phyloP scores from a whole-genome alignment of 2,113 vertebrate genomes.

The Trematocara stigmaticum region DNA sequence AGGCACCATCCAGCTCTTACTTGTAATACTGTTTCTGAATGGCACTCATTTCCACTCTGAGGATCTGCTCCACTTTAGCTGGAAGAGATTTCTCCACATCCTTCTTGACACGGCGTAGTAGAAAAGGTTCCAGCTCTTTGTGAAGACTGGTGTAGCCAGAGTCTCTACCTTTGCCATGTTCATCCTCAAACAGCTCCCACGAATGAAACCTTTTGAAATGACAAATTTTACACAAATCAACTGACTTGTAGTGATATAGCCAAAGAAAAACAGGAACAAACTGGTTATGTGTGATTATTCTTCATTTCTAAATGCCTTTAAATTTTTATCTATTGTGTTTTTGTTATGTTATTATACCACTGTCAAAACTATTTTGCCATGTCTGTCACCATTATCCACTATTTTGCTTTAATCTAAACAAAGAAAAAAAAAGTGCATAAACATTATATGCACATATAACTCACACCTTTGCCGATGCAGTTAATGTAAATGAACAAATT shows the following conservation, averaged over 20 bases:
- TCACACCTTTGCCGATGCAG: not conserved
- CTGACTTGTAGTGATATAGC: not conserved
- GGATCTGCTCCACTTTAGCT: slow-evolving; percentile 97
- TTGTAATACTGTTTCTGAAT: slow-evolving; percentile 99
- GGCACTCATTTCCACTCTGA: slow-evolving; percentile 97
- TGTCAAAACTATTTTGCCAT: not conserved
- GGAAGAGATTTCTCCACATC: slow-evolving; percentile 98
- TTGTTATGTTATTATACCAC: not conserved
- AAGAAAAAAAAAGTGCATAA: not conserved
- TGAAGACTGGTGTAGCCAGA: slow-evolving; percentile 96
- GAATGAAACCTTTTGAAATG: slow-evolving; percentile 84
- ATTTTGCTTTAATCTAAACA: not conserved
- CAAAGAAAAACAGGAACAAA: not conserved
- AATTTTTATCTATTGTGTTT: not conserved
- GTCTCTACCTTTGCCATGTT: slow-evolving; percentile 94
- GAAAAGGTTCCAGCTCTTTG: slow-evolving; percentile 95
- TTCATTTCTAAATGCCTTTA: not conserved
- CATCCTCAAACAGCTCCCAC: slow-evolving; percentile 97
- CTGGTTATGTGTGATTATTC: not conserved
- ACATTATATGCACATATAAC: not conserved
- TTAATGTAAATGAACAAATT: not conserved
- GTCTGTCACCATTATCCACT: not conserved
- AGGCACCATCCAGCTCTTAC: slow-evolving; percentile 69
- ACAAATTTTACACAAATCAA: not conserved
- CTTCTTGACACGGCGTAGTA: slow-evolving; percentile 95